These are phyloP conservation scores for Linnaemya tessellans DNA, from an alignment of 2,888 invertebrate genomes.

Conservation along the genomic window DNA sequence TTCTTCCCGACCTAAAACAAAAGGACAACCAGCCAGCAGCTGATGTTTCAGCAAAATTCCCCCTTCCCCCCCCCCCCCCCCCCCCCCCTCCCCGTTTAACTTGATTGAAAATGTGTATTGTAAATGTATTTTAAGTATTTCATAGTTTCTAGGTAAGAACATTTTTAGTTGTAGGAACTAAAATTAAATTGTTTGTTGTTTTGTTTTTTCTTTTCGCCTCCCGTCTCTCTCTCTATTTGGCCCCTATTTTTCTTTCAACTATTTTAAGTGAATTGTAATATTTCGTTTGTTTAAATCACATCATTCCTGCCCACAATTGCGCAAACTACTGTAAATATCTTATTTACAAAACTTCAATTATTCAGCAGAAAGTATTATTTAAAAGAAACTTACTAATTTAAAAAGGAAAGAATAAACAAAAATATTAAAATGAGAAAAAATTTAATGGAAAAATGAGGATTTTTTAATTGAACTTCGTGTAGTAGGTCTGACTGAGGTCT, in stretches of 20 bases:
- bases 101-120: conserved; percentile 54
- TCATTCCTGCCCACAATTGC: conserved; percentile 19
- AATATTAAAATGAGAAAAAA: conserved; percentile 41
- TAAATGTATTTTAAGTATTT: conserved; percentile 64
- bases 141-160: conserved; percentile 27
- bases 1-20: background rate
- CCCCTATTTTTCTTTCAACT: conserved; percentile 7
- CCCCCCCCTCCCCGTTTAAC: background rate
- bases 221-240: background rate
- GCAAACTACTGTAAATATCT: conserved; percentile 62
- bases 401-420: conserved; percentile 45
- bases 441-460: background rate
- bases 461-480: background rate
- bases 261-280: too few relatives aligned
- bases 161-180: conserved; percentile 54
- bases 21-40: background rate
- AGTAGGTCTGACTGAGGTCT: background rate
- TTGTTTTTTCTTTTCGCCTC: conserved; percentile 41
- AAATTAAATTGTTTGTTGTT: conserved; percentile 68
- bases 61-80: too few relatives aligned
- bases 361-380: conserved; percentile 60
- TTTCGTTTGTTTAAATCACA: too few relatives aligned
- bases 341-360: conserved; percentile 56
- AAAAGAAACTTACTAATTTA: conserved; percentile 41
- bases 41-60: background rate